These are phyloP conservation scores for Anguilla rostrata DNA, from an alignment of 2,113 vertebrate species.

Conservation along the genomic window DNA sequence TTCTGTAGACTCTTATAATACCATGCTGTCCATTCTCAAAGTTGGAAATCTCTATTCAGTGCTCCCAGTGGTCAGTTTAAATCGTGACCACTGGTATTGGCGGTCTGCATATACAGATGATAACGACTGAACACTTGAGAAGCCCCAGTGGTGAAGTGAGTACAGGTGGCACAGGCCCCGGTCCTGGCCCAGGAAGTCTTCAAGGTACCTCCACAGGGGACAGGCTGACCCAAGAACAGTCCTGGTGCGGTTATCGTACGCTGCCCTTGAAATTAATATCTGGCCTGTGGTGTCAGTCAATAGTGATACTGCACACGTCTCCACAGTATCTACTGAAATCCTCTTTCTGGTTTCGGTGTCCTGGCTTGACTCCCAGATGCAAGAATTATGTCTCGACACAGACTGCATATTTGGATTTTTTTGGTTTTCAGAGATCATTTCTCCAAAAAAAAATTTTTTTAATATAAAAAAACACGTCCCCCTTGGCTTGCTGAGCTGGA, in stretches of 20 bases:
- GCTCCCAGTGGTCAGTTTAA: background rate
- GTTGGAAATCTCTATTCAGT: background rate
- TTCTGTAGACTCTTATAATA: background rate
- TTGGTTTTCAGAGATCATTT: slow-evolving; percentile 5
- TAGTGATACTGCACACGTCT: background rate
- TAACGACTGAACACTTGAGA: background rate
- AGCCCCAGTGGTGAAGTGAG: background rate
- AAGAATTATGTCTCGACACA: background rate
- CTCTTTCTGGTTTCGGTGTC: background rate
- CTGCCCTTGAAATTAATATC: background rate
- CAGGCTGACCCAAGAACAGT: background rate
- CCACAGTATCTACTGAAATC: background rate
- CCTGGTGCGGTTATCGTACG: background rate
- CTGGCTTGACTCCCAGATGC: background rate
- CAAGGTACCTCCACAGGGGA: background rate
- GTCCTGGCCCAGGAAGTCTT: background rate
- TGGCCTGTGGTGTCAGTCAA: background rate
- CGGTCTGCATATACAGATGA: background rate
- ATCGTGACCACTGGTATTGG: too few relatives aligned
- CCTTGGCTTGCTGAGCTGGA: background rate
- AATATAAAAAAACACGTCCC: background rate
- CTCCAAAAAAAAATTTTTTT: background rate
- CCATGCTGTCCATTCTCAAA: background rate
- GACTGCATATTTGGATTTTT: background rate
- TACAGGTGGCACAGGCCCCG: too few relatives aligned